Base-by-base conservation (phyloP, 2,888 invertebrate species). In the Leptothorax acervorum region DNA sequence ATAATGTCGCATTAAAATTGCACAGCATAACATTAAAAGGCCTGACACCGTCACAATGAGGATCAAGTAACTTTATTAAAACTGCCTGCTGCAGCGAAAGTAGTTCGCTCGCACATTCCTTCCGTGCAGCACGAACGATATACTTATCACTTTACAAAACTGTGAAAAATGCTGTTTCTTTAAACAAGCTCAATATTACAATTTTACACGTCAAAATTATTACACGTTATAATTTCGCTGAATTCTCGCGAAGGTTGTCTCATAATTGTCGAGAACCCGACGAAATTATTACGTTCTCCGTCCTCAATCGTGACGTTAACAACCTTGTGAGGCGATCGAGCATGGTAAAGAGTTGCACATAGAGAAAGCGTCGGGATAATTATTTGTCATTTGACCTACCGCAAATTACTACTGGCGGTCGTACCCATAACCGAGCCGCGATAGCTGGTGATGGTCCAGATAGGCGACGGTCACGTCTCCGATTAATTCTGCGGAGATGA, bases 1-100 rank as follows among this genome's bases (percentile, higher is more conserved):
- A 9, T 66, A 23, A 45, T 42, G 39, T 63, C 65, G 12, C 12
- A 66, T 66, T 45, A 45, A 66, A 66, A 45, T 31, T 48, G 53
- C 35, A 51, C 35, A 15, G 53, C 23, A 3, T 31, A 48, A 31
- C 45, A 48, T n/a, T 35, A 15, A 8, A 35, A 51, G 2, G 35
- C 23, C 60, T 31, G 63, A 63, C 63, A n/a, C 39, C 35, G 63
- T 35, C 35, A 63, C 63, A 63, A 63, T 63, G 63, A 39, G 23
- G 23, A 42, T 23, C 12, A 65, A n/a, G 39, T 39, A 63, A 65
- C 12, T 62, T 62, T n/a, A n/a, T 39, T 11, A 65, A 11, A 63
- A 63, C 6, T 18, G 18, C 1, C 18, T 8, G 62, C 60, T 39
- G 39, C 39, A 12, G 39, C 9, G 35, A 63, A 63, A 39, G 9